Conservation (phyloP, 2,113 vertebrate species). For the Toxotes chatareus region DNA sequence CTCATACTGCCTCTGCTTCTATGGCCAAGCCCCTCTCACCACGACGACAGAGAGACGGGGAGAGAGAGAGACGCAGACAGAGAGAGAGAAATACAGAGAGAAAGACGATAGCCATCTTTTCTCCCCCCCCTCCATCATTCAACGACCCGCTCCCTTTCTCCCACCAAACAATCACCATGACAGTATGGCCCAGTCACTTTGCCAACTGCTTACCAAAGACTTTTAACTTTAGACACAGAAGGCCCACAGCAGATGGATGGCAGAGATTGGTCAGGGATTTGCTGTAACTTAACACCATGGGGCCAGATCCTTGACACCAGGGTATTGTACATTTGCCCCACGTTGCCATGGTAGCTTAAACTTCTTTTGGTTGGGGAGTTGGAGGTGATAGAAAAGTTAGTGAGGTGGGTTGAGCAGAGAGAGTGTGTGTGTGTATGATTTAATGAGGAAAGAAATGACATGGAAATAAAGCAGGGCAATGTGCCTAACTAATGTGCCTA, state of each 20-base stretch:
- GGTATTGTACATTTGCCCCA: constrained; percentile 55
- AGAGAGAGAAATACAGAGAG: constrained; percentile 36
- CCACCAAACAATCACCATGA: constrained; percentile 67
- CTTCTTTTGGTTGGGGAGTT: constrained; percentile 32
- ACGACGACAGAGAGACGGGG: constrained; percentile 28
- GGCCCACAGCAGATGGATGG: constrained; percentile 57
- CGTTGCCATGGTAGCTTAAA: constrained; percentile 48
- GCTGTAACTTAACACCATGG: constrained; percentile 31
- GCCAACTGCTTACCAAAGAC: constrained; percentile 73
- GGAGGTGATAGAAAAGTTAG: constrained; percentile 43
- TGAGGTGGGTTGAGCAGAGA: constrained; percentile 16
- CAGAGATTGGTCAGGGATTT: constrained; percentile 54
- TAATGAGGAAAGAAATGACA: constrained; percentile 61
- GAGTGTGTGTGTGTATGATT: constrained; percentile 21
- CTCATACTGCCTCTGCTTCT: constrained; percentile 64
- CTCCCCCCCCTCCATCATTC: constrained; percentile 51
- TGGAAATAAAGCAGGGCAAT: constrained; percentile 48
- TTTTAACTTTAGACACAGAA: constrained; percentile 70
- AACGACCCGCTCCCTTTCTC: constrained; percentile 40
- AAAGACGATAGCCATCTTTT: constrained; percentile 60
- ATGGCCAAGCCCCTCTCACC: constrained; percentile 39
- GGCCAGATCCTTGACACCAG: constrained; percentile 45
- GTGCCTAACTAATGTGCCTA: constrained; percentile 43
- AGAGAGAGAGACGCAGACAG: constrained; percentile 14
- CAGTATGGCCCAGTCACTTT: constrained; percentile 70